phyloP scores from a whole-genome alignment of 30 jellyfish, hydroid and myxozoan species.

The Catostylus mosaicus region DNA sequence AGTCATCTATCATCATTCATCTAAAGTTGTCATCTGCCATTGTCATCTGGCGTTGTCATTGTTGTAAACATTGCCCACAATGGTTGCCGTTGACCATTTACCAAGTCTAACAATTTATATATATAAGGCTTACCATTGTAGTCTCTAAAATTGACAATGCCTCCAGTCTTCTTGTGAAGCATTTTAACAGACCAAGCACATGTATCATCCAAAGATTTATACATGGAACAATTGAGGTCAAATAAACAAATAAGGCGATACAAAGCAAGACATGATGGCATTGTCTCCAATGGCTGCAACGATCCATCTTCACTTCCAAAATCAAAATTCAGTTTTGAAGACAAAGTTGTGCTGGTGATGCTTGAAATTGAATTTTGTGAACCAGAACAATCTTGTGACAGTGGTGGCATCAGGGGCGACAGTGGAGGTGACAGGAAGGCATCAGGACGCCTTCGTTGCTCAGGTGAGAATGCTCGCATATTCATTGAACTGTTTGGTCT shows the following conservation, averaged over 20 bases:
- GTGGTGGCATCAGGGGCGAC: background rate
- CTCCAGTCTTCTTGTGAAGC: slow-evolving; percentile 97
- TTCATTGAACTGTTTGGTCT: slow-evolving; percentile 21
- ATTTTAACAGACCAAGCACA: slow-evolving; percentile 89
- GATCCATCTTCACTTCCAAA: slow-evolving; percentile 1
- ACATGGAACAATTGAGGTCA: slow-evolving; percentile 93
- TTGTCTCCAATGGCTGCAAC: slow-evolving; percentile 68
- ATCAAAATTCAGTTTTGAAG: slow-evolving; percentile 24
- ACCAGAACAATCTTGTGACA: background rate
- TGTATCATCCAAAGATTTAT: slow-evolving; percentile 77
- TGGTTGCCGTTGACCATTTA: no score
- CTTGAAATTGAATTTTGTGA: slow-evolving; percentile 36
- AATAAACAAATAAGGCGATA: slow-evolving; percentile 92
- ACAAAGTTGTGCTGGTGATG: slow-evolving; percentile 9
- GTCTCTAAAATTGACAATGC: slow-evolving; percentile 79
- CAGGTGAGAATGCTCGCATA: slow-evolving; percentile 17
- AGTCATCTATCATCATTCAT: no score
- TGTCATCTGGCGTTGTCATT: no score
- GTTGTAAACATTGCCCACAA: no score
- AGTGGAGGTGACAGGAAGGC: slow-evolving; percentile 12
- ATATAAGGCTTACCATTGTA: slow-evolving; percentile 82
- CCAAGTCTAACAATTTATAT: no score
- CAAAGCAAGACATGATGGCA: slow-evolving; percentile 93
- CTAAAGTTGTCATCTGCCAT: no score
- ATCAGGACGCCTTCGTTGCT: background rate